These are phyloP conservation scores for Aphis gossypii DNA, from an alignment of 1,140 invertebrate genomes.

Conservation along the genomic window DNA sequence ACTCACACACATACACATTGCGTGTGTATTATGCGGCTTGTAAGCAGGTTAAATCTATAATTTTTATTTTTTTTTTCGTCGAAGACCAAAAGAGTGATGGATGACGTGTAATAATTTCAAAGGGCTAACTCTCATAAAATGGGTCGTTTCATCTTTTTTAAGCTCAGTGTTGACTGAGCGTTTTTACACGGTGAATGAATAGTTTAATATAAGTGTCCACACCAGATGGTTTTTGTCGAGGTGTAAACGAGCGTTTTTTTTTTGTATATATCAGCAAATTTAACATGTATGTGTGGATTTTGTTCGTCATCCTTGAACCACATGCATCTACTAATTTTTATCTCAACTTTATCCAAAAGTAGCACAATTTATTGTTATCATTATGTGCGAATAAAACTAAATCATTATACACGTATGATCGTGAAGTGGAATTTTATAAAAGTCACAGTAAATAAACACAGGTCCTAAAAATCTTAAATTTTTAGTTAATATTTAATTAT, in stretches of 20 bases:
- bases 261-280: constrained; percentile 12
- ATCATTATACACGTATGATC: too few relatives aligned
- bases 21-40: background rate
- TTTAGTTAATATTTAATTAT: too few relatives aligned
- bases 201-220: constrained; percentile 49
- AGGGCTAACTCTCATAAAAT: constrained; percentile 22
- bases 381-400: too few relatives aligned
- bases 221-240: background rate
- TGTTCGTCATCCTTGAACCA: background rate
- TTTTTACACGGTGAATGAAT: constrained; percentile 20
- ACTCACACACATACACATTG: background rate
- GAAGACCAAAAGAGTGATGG: constrained; percentile 33
- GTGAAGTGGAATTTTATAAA: too few relatives aligned
- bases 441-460: too few relatives aligned
- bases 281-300: background rate
- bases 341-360: background rate
- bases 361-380: background rate
- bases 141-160: constrained; percentile 23
- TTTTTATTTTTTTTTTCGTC: background rate
- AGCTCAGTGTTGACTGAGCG: background rate
- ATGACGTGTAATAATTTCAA: constrained; percentile 39
- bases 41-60: constrained; percentile 16
- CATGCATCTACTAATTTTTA: background rate
- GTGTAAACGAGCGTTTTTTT: constrained; percentile 1
- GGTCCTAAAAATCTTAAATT: too few relatives aligned